Conservation (phyloP, 2,113 vertebrate genomes). For the Elgaria multicarinata region DNA sequence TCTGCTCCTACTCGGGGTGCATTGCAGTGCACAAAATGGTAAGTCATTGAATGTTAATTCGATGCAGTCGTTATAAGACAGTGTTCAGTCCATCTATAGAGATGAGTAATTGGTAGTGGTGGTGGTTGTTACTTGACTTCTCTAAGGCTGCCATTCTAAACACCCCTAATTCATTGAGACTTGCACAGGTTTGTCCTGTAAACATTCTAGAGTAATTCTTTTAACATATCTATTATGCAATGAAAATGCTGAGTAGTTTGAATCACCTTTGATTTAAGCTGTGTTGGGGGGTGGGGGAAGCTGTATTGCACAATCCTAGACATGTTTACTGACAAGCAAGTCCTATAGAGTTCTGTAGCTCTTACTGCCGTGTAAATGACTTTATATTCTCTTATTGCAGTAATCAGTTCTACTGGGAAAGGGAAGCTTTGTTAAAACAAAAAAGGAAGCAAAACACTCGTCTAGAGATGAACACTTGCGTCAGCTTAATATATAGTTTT, state of each 20-base stretch:
- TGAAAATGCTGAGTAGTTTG: neutral
- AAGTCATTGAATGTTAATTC: constrained; percentile 27
- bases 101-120: too few species aligned
- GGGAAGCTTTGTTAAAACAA: neutral
- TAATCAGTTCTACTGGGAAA: neutral
- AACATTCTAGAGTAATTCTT: neutral
- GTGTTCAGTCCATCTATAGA: neutral
- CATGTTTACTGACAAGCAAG: neutral
- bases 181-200: neutral
- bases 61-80: neutral
- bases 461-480: neutral
- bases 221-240: neutral
- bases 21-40: constrained; percentile 62
- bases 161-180: neutral
- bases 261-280: neutral
- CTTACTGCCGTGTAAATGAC: neutral
- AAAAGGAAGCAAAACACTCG: neutral
- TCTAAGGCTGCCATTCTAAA: neutral
- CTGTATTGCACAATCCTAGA: neutral
- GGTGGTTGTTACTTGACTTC: neutral
- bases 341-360: neutral
- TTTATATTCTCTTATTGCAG: neutral
- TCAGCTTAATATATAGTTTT: constrained; percentile 24
- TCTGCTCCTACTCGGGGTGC: constrained; percentile 57
- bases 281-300: neutral